A percentile compares a stretch with the other conserved stretches of the same genome.
Conservation (phyloP, 2,888 invertebrate genomes). For the Rotaria socialis region DNA sequence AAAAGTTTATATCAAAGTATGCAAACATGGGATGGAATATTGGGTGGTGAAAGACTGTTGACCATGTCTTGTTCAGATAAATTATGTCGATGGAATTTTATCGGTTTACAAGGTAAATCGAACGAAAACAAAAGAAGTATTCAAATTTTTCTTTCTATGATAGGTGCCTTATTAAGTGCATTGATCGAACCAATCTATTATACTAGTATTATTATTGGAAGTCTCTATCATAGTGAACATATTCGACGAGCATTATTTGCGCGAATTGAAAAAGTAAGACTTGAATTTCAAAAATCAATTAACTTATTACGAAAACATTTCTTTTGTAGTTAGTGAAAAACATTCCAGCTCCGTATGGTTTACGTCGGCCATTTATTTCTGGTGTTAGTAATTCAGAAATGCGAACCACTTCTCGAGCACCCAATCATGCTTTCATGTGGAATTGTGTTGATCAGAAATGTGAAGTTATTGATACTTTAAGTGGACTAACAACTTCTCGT, state of each 20-base stretch:
- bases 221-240: constrained; percentile 80
- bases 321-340: background rate
- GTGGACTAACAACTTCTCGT: background rate
- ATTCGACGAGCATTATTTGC: constrained; percentile 66
- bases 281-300: background rate
- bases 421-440: background rate
- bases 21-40: constrained; percentile 61
- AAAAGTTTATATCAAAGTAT: constrained; percentile 48
- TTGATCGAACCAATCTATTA: constrained; percentile 76
- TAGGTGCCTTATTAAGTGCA: constrained; percentile 58
- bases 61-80: constrained; percentile 56
- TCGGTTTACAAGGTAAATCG: constrained; percentile 60
- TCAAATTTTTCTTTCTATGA: background rate
- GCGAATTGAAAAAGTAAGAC: constrained; percentile 64
- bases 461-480: constrained; percentile 30
- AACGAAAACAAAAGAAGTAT: background rate
- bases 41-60: constrained; percentile 47
- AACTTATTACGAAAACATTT: background rate
- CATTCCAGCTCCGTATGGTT: constrained; percentile 1
- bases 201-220: constrained; percentile 74
- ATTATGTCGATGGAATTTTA: constrained; percentile 60
- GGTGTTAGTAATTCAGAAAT: constrained; percentile 7
- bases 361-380: background rate
- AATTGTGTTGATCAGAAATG: constrained; percentile 28
- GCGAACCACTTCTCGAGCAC: constrained; percentile 28